phyloP scores from a whole-genome alignment of 2,888 invertebrate genomes.

The Torymus texanus region DNA sequence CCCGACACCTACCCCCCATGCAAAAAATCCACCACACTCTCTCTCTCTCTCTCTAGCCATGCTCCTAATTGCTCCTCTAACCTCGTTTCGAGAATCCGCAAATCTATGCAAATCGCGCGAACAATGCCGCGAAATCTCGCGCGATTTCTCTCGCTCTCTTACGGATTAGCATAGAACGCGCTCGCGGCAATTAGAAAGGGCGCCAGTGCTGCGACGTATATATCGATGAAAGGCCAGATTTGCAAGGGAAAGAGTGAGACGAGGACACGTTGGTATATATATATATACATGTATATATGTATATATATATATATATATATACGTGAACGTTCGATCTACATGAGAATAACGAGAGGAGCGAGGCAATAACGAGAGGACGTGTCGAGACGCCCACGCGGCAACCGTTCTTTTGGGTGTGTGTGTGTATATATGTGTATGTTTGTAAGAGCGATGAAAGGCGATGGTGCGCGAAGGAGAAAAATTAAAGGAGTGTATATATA shows the following conservation, averaged over 20 bases:
- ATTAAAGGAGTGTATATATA: no score
- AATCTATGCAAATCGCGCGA: background rate
- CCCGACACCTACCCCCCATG: no score
- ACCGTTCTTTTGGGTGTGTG: no score
- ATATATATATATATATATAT: no score
- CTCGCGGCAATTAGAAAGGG: conserved; percentile 46
- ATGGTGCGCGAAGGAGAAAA: no score
- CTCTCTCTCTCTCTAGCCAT: no score
- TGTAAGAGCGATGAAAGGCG: no score
- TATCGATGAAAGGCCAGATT: background rate
- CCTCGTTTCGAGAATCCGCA: conserved; percentile 25
- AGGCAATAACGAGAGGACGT: conserved; percentile 39
- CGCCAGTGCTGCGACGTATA: background rate
- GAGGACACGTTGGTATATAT: conserved; percentile 8
- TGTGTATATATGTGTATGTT: no score
- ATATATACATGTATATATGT: no score
- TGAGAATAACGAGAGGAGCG: conserved; percentile 50
- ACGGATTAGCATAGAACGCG: conserved; percentile 44
- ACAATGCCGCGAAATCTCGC: conserved; percentile 27
- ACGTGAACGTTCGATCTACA: conserved; percentile 44
- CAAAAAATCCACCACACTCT: no score
- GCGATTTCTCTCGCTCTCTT: background rate
- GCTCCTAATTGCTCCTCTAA: background rate
- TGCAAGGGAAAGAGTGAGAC: conserved; percentile 52
- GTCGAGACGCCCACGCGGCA: conserved; percentile 38